A percentile compares a stretch with the other conserved stretches of the same genome.
Evolutionary conservation across 1,140 invertebrate species (phyloP).

Genomic region (Rhynchophorus ferrugineus): DNA sequence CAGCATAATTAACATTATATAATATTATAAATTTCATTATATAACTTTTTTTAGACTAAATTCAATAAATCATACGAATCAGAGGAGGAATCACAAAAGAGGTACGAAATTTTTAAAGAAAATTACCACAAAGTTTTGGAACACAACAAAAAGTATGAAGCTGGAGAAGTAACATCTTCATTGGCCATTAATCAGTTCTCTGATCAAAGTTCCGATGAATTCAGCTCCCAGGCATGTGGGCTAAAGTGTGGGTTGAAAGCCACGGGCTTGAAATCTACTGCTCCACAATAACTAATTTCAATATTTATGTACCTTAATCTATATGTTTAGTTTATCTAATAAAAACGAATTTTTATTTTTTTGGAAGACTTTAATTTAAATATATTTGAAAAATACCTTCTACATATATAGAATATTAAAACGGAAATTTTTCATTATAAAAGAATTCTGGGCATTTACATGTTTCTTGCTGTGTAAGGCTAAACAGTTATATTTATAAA

Average conservation of each 20-base stretch:
- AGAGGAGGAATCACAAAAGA: not conserved
- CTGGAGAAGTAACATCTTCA: not conserved
- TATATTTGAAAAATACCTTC: no score
- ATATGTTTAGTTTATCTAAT: no score
- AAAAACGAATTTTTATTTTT: no score
- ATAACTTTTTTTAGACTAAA: not conserved
- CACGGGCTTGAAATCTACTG: not conserved
- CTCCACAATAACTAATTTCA: not conserved
- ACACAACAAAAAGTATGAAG: not conserved
- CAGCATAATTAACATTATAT: not conserved
- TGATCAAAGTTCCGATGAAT: not conserved
- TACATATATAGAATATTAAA: no score
- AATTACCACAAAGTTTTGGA: not conserved
- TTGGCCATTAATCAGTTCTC: not conserved
- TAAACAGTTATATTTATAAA: constrained; percentile 13
- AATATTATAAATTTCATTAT: not conserved
- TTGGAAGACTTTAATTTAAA: no score
- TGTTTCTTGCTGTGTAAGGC: no score
- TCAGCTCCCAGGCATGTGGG: not conserved
- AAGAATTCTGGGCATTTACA: constrained; percentile 12
- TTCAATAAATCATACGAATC: not conserved
- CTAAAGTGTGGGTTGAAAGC: not conserved
- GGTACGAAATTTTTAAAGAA: not conserved
- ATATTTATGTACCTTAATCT: no score
- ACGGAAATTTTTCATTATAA: no score